Evolutionary conservation across 2,888 invertebrate genomes (phyloP), one percentile per base, ranked within the genome.

Genomic region (Drosophila robusta): DNA sequence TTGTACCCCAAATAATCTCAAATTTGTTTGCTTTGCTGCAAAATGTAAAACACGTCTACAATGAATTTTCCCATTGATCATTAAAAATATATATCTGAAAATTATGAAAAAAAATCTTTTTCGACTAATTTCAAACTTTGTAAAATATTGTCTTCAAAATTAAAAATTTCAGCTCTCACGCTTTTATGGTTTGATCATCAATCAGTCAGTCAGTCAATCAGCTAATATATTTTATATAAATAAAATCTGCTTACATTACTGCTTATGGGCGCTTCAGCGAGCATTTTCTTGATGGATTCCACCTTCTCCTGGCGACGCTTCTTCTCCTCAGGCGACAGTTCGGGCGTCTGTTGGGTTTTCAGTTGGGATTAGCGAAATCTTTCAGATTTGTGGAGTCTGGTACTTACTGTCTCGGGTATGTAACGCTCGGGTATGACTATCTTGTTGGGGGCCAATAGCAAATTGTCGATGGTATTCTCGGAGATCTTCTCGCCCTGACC

Each of bases 361-460:
- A 12, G 0, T 18, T 8, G 7, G 1, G 0, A n/a, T 38, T 7
- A 7, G 3, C 3, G 4, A 0, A 7, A 4, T 22, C 2, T 16
- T 4, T 16, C 0, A 1, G 1, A 12, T 1, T 0, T 29, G 4
- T 2, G 14, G 1, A 3, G 14, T 1, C 7, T 22, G 2, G 2
- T 4, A 74, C 82, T 88, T 80, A 96, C 95, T 93, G 96, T 96
- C 91, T 98, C 98, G 22, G 98, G 97, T 81, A 98, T 96, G 89
- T 98, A 98, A 78, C 98, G 94, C 93, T 98, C 98, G 0, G 98
- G 98, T 85, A 98, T 98, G 70, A 96, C 93, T 80, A 98, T 98
- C 93, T 98, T 98, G 91, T 96, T 96, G 12, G 98, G 98, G 14
- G 97, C 96, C 49, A 96, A 96, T 34, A 98, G 93, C 86, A 98